Percentiles rank a stretch among this genome's conserved stretches.
Evolutionary conservation across 1,140 invertebrate species (phyloP).

Genomic region (Geopemphigus sp.): DNA sequence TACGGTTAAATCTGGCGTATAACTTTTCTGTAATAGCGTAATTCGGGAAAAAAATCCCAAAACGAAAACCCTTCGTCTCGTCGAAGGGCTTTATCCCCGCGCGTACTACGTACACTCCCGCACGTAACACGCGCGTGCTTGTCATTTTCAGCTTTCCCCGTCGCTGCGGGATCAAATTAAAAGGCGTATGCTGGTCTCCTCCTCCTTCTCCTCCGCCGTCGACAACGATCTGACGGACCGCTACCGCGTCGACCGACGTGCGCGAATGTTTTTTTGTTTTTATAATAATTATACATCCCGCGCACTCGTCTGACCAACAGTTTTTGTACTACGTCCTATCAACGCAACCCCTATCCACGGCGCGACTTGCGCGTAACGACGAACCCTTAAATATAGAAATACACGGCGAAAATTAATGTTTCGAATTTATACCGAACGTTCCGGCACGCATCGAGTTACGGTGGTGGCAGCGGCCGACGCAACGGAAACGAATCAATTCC

Average conservation of each 20-base stretch:
- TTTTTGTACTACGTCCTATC: no score
- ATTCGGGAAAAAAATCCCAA: no score
- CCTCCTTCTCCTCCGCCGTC: no score
- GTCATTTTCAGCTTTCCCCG: slow-evolving; percentile 22
- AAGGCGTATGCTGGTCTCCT: not conserved
- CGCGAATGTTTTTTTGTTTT: not conserved
- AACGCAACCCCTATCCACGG: no score
- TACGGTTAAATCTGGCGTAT: no score
- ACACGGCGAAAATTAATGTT: not conserved
- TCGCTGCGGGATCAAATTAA: not conserved
- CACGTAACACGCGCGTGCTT: slow-evolving; percentile 7
- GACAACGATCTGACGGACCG: no score
- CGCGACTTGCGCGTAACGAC: not conserved
- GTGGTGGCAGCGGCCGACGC: not conserved
- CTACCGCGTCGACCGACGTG: not conserved
- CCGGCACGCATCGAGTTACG: not conserved
- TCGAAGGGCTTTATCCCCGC: not conserved
- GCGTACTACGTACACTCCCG: not conserved
- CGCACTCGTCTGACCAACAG: not conserved
- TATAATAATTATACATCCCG: not conserved
- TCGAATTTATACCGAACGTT: not conserved
- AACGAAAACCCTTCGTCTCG: not conserved
- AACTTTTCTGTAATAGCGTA: no score
- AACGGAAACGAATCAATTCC: not conserved
- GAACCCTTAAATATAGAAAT: not conserved